These are phyloP conservation scores for Lordiphosa collinella DNA, from an alignment of 1,140 invertebrate genomes.

Conservation along the genomic window DNA sequence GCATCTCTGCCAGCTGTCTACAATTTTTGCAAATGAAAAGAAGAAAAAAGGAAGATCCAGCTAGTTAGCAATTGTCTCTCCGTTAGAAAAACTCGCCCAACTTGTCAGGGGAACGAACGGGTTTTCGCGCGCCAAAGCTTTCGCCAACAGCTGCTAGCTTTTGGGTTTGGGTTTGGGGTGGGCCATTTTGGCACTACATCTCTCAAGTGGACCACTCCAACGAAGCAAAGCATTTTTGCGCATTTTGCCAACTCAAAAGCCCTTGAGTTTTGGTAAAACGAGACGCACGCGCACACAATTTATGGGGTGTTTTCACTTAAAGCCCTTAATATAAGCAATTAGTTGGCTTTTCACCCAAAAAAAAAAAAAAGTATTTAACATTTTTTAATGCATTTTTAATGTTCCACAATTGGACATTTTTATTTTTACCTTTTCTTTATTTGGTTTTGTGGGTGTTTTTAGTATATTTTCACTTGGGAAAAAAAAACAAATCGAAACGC, in stretches of 20 bases:
- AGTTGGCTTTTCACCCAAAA: conserved; percentile 1
- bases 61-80: conserved; percentile 28
- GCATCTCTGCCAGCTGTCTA: conserved; percentile 61
- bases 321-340: conserved; percentile 19
- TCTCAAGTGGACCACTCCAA: too few species aligned
- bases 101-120: background rate
- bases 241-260: conserved; percentile 34
- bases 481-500: background rate
- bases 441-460: background rate
- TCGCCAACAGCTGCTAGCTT: background rate
- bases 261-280: conserved; percentile 46
- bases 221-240: conserved; percentile 41
- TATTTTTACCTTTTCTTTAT: background rate
- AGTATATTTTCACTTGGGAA: conserved; percentile 4
- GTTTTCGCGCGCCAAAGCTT: conserved; percentile 1
- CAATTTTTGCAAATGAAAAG: conserved; percentile 3
- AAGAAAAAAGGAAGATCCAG: conserved; percentile 18
- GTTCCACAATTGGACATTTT: too few species aligned
- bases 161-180: too few species aligned
- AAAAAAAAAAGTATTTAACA: conserved; percentile 3
- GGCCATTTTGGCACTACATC: too few species aligned
- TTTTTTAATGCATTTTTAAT: conserved; percentile 47
- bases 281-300: conserved; percentile 54
- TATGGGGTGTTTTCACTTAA: conserved; percentile 53
- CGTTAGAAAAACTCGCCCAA: conserved; percentile 23